phyloP scores from a whole-genome alignment of 2,797 vertebrate genomes.

The Tapirus indicus region DNA sequence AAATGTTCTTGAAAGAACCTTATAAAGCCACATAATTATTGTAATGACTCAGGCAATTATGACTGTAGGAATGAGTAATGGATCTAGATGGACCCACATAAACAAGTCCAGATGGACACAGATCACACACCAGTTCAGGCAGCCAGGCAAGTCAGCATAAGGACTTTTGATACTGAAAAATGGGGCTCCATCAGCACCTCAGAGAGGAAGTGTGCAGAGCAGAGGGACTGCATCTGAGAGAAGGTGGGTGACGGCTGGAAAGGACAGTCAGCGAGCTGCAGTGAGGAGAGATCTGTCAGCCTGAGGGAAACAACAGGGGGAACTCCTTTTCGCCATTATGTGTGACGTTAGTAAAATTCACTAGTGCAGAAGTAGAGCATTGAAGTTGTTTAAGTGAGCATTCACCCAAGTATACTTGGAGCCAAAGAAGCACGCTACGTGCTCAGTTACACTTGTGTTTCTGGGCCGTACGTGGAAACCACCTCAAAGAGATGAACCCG shows the following conservation, averaged over 20 bases:
- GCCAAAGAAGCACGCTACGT: not conserved
- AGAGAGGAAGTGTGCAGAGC: not conserved
- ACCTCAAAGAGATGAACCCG: not conserved
- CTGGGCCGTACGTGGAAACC: not conserved
- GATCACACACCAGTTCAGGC: not conserved
- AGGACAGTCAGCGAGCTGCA: not conserved
- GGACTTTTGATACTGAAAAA: not conserved
- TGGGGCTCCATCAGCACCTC: not conserved
- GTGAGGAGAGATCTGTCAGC: not conserved
- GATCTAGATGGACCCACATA: not conserved
- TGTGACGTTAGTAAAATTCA: not conserved
- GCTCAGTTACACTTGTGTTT: constrained; percentile 7
- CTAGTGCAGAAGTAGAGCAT: not conserved
- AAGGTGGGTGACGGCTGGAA: not conserved
- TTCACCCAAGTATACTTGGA: not conserved
- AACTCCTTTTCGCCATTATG: not conserved
- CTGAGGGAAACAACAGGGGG: not conserved
- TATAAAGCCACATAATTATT: not conserved
- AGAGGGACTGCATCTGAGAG: not conserved
- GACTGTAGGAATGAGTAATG: not conserved
- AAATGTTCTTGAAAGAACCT: constrained; percentile 44
- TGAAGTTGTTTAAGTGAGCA: not conserved
- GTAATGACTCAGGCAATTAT: not conserved
- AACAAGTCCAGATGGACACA: not conserved
- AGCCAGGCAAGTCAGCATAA: not conserved